phyloP scores from a whole-genome alignment of 2,113 vertebrate genomes.

The Antennarius striatus region DNA sequence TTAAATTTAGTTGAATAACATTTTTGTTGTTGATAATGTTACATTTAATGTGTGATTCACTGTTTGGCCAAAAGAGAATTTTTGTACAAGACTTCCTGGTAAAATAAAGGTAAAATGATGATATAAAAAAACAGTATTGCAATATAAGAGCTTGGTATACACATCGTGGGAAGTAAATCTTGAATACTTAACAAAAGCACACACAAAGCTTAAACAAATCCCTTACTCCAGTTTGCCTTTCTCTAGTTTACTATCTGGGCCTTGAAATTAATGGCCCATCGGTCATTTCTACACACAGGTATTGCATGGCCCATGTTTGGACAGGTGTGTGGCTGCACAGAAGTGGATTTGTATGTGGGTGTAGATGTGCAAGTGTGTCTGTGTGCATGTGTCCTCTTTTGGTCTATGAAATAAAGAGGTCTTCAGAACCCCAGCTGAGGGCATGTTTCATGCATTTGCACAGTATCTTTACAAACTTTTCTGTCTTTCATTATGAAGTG shows the following conservation, averaged over 20 bases:
- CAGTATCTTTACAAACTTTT: constrained; percentile 36
- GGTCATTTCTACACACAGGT: constrained; percentile 46
- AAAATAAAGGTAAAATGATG: not conserved
- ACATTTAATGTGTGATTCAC: no score
- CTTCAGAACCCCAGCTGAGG: constrained; percentile 19
- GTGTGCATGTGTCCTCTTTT: constrained; percentile 25
- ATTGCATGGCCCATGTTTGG: constrained; percentile 69
- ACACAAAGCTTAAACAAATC: no score
- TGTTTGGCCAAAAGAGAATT: no score
- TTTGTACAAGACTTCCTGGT: no score
- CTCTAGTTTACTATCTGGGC: constrained; percentile 31
- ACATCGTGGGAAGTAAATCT: no score
- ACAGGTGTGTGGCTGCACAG: constrained; percentile 65
- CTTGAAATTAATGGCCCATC: constrained; percentile 65
- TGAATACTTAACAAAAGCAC: no score
- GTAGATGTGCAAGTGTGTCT: constrained; percentile 4
- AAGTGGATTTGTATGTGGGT: constrained; percentile 10
- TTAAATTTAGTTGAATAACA: no score
- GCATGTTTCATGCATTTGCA: constrained; percentile 48
- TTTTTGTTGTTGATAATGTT: no score
- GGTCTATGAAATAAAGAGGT: constrained; percentile 14
- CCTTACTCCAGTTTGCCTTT: constrained; percentile 20
- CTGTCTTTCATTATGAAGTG: constrained; percentile 35
- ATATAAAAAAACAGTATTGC: not conserved
- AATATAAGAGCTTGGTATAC: no score